These are phyloP conservation scores for Pseudomyrmex flavicornis DNA, from an alignment of 1,140 invertebrate species.

Conservation along the genomic window DNA sequence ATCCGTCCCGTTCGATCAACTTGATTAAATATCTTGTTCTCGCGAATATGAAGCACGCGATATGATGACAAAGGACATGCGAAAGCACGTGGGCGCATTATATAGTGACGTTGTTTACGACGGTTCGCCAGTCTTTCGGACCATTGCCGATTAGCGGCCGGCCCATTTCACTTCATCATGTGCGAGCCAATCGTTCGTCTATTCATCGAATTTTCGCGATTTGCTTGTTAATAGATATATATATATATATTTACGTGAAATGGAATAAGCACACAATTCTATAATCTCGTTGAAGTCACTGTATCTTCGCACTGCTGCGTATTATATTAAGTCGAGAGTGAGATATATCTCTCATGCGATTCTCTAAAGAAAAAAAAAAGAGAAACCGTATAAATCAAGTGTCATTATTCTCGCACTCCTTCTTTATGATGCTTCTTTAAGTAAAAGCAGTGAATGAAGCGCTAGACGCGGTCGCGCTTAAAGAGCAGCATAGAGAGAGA, in stretches of 20 bases:
- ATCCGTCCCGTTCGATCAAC: background rate
- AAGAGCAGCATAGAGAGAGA: conserved; percentile 79
- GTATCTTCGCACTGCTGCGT: background rate
- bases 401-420: background rate
- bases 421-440: background rate
- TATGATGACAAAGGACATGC: conserved; percentile 53
- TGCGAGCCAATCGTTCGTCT: conserved; percentile 37
- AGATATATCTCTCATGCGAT: background rate
- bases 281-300: background rate
- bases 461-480: conserved; percentile 58
- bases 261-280: too few relatives aligned
- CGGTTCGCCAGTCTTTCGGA: conserved; percentile 73
- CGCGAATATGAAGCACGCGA: conserved; percentile 41
- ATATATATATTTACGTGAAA: background rate
- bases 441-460: background rate
- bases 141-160: conserved; percentile 71
- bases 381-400: too few relatives aligned
- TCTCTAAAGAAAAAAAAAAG: too few relatives aligned
- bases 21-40: conserved; percentile 31
- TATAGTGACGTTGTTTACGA: conserved; percentile 75
- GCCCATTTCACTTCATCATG: conserved; percentile 71
- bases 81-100: conserved; percentile 70
- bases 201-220: background rate
- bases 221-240: conserved; percentile 9
- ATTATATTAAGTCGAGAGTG: background rate